Evolutionary conservation across 1,140 invertebrate genomes (phyloP).

Genomic region (Tetranychus urticae): DNA sequence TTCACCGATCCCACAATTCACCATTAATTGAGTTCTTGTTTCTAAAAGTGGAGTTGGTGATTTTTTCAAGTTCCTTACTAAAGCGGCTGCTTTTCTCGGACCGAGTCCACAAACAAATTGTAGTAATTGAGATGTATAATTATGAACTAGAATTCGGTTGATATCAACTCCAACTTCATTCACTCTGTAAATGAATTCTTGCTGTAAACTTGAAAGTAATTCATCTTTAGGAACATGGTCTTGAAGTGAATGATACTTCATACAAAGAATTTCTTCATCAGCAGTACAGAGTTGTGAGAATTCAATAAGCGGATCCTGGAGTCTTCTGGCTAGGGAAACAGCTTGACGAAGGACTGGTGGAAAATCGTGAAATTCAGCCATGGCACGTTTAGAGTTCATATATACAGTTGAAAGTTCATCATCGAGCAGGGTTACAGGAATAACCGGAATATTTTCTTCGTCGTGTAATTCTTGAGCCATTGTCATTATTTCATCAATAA

Average conservation of each 20-base stretch:
- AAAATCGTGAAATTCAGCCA: constrained; percentile 71
- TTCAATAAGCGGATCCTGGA: constrained; percentile 89
- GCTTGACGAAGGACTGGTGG: constrained; percentile 65
- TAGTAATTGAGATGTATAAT: constrained; percentile 63
- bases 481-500: constrained; percentile 57
- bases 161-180: constrained; percentile 98
- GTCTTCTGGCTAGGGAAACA: constrained; percentile 62
- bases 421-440: constrained; percentile 72
- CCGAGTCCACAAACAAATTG: constrained; percentile 96
- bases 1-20: constrained; percentile 82
- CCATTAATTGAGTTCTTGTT: constrained; percentile 83
- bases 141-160: constrained; percentile 65
- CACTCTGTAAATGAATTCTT: constrained; percentile 75
- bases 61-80: constrained; percentile 48
- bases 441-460: constrained; percentile 62
- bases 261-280: constrained; percentile 83
- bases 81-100: constrained; percentile 67
- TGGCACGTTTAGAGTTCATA: constrained; percentile 64
- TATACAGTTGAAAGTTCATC: constrained; percentile 77
- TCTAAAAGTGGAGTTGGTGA: constrained; percentile 70
- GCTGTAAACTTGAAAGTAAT: constrained; percentile 50
- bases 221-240: constrained; percentile 64
- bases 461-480: constrained; percentile 45
- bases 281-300: constrained; percentile 80
- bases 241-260: constrained; percentile 70